These are phyloP conservation scores for Harpagoxenus sublaevis DNA, from an alignment of 2,888 invertebrate genomes.

Conservation along the genomic window DNA sequence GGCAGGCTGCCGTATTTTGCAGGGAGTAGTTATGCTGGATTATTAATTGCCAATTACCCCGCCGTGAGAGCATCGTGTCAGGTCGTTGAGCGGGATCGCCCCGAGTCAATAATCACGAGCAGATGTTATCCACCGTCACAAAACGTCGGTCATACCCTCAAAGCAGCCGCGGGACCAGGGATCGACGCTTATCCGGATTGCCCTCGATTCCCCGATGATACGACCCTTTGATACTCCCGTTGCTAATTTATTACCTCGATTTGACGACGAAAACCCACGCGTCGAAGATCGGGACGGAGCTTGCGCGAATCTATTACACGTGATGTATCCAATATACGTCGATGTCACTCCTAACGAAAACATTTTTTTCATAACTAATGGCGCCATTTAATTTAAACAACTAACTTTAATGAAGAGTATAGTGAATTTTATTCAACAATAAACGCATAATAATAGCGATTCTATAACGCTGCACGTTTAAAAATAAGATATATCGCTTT, in stretches of 20 bases:
- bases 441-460: neutral
- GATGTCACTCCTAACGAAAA: neutral
- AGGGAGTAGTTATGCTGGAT: constrained; percentile 2
- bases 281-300: neutral
- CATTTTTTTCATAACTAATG: constrained; percentile 8
- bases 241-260: constrained; percentile 23
- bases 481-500: neutral
- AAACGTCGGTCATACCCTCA: constrained; percentile 36
- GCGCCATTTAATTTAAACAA: neutral
- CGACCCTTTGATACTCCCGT: neutral
- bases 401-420: neutral
- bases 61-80: constrained; percentile 36
- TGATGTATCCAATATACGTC: neutral
- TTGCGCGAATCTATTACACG: neutral
- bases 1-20: neutral
- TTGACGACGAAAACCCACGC: neutral
- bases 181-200: constrained; percentile 20
- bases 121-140: constrained; percentile 45
- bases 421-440: neutral
- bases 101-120: constrained; percentile 55
- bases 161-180: constrained; percentile 7
- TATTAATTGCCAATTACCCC: constrained; percentile 46
- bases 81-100: constrained; percentile 32
- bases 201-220: constrained; percentile 18
- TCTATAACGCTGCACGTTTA: neutral